Conservation (phyloP, 2,888 invertebrate species). For the Machimus rusticus region DNA sequence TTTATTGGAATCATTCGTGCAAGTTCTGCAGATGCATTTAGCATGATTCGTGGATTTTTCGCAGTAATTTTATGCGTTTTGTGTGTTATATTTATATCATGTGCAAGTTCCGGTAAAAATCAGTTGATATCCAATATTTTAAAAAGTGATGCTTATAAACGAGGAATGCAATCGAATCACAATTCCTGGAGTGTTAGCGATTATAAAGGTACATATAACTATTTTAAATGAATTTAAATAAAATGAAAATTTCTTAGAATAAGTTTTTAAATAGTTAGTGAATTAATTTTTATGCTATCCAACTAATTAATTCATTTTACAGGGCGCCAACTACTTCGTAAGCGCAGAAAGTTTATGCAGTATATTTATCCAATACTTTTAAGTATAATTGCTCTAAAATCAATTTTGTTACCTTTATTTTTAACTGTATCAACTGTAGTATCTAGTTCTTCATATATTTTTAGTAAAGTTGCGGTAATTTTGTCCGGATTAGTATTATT, state of each 20-base stretch:
- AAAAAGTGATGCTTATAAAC: neutral
- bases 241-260: neutral
- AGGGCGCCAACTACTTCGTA: conserved; percentile 59
- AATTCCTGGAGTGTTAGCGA: neutral
- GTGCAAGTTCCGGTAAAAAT: neutral
- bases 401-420: conserved; percentile 72
- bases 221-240: neutral
- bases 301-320: neutral
- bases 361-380: conserved; percentile 70
- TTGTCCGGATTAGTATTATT: conserved; percentile 56
- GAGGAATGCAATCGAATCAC: neutral
- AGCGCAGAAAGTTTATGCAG: conserved; percentile 65
- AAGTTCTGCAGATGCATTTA: neutral
- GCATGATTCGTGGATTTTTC: neutral
- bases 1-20: neutral
- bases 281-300: neutral
- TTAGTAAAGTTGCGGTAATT: conserved; percentile 59
- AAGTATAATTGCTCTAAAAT: conserved; percentile 71
- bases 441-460: conserved; percentile 65
- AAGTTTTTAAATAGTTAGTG: no score
- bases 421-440: conserved; percentile 74
- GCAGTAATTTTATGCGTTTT: neutral
- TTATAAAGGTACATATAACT: neutral
- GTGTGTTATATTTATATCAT: neutral
- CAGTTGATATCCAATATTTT: neutral